Evolutionary conservation across 2,888 invertebrate species (phyloP), one percentile per base, ranked within the genome.

Genomic region (Eupeodes latifasciatus): DNA sequence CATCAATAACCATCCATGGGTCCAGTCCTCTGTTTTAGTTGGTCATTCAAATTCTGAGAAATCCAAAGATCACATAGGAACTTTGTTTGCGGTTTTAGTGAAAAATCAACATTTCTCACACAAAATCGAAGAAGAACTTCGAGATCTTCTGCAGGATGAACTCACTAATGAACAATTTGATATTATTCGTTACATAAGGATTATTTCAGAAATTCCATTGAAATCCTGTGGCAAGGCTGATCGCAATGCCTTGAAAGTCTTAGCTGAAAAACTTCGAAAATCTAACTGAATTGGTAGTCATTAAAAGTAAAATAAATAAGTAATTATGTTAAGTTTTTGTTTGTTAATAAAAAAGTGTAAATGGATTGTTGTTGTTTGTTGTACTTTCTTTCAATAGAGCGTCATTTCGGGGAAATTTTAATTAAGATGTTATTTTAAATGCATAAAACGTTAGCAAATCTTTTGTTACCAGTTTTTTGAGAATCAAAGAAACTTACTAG

Each of bases 211-310:
- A n/a, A 77, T 89, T 4, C 89, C 89, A 10, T 40, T 83, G n/a
- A 81, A 81, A 4, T 77, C 72, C 0, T 89, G 89, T 74, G 89
- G 89, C 9, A 89, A 89, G 74, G 77, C 78, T 2, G 81, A 89
- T 79, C 76, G 89, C 2, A 27, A 57, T 16, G 80, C 71, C 5
- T 83, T 89, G 7, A 53, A 36, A 51, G 14, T 53, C 12, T 36
- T 69, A 16, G 69, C 69, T 53, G 69, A 69, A 2, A 69, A 53
- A 12, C 69, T 53, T 69, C 34, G 5, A n/a, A 34, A 27, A 5
- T 51, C 9, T 34, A 6, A 36, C 4, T 11, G 16, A 51, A 67
- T 27, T 3, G 27, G 27, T 3, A 27, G 27, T 27, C 27, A 27
- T 27, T 27, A 27, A 27, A 27, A 27, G 27, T 27, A 27, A 27